Base-by-base conservation (phyloP, 1,140 invertebrate genomes). In the Cherax destructor region DNA sequence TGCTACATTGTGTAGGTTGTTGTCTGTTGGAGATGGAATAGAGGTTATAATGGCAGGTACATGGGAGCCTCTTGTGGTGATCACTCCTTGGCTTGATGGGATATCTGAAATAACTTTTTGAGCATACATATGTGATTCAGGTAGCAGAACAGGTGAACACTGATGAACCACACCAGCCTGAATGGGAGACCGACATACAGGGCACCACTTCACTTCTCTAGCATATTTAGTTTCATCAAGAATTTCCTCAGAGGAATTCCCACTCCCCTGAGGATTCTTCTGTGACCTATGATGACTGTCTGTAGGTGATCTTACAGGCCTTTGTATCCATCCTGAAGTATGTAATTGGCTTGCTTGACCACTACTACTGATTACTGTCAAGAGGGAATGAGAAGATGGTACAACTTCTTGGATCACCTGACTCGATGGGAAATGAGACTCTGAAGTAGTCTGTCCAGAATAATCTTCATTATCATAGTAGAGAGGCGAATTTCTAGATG, bases 131-230 rank as follows among this genome's bases (percentile, higher is more conserved):
- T 87, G n/a, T 7, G 24, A 21, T 21, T 50, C 52, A 88, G 72
- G 83, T 50, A 79, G 74, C 24, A 69, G 10, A 21, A 78, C 18
- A 52, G 13, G 72, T 77, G 52, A 21, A 80, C 88, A 91, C 5
- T 85, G 83, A 85, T 91, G 88, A 49, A 78, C 69, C 47, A 69
- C 61, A 61, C 88, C 74, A 79, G 83, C 1, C 6, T 59, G 16
- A 4, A 69, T 41, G n/a, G 88, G 76, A n/a, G 56, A 59, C 16
- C 83, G 88, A 83, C 88, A 91, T 47, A 85, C 24, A 24, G 88
- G 81, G 77, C 88, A 91, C 83, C 83, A 85, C 24, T 84, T 61
- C 3, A 85, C 76, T n/a, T 91, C 83, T 69, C 83, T 85, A 18
- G 78, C 21, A 72, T 89, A 89, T 41, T 81, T 76, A 72, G 21